Evolutionary conservation across 1,140 invertebrate species (phyloP).

Genomic region (Scylla paramamosain): DNA sequence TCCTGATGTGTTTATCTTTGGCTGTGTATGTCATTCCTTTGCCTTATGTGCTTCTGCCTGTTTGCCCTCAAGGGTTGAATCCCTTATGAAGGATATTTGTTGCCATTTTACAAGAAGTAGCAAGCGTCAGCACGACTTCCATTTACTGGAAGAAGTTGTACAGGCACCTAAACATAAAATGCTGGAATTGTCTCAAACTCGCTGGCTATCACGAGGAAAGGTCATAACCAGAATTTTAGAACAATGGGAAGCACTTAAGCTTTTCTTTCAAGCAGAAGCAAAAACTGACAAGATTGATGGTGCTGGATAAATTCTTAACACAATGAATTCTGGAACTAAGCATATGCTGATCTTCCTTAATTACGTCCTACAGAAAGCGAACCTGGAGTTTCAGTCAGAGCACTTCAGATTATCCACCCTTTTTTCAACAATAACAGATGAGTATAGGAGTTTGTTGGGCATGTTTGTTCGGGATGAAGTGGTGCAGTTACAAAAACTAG

Average conservation of each 20-base stretch:
- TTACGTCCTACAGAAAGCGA: conserved; percentile 58
- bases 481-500: not conserved
- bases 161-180: conserved; percentile 36
- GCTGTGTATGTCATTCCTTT: conserved; percentile 75
- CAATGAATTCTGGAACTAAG: conserved; percentile 47
- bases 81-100: conserved; percentile 3
- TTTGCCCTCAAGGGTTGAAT: conserved; percentile 15
- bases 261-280: conserved; percentile 37
- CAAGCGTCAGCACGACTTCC: conserved; percentile 7
- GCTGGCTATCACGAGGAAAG: not conserved
- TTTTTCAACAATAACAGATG: conserved; percentile 27
- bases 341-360: conserved; percentile 58
- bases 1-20: conserved; percentile 61
- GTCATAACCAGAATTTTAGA: conserved; percentile 21
- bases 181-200: conserved; percentile 35
- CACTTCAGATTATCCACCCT: conserved; percentile 30
- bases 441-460: conserved; percentile 46
- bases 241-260: conserved; percentile 24
- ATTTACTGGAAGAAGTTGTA: conserved; percentile 34
- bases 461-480: conserved; percentile 52
- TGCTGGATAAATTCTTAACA: conserved; percentile 36
- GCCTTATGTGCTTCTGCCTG: conserved; percentile 39
- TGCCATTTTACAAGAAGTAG: conserved; percentile 16
- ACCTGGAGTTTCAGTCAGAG: conserved; percentile 45
- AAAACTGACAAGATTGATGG: conserved; percentile 48